These are phyloP conservation scores for Campoletis raptor DNA, from an alignment of 2,888 invertebrate species.

Conservation along the genomic window DNA sequence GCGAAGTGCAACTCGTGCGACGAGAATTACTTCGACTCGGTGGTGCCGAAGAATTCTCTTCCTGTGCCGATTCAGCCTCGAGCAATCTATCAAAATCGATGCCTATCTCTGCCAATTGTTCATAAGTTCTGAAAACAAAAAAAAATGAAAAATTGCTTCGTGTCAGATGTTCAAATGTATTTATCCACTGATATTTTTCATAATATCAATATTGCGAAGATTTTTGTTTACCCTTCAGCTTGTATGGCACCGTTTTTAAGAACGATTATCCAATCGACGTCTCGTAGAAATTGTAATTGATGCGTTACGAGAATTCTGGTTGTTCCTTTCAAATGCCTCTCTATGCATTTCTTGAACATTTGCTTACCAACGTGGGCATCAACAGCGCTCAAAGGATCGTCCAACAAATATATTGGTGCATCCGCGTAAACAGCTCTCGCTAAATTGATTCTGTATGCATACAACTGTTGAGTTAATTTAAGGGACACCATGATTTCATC, in stretches of 20 bases:
- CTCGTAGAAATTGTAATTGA: conserved; percentile 86
- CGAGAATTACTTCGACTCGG: conserved; percentile 79
- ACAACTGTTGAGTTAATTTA: neutral
- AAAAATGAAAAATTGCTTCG: neutral
- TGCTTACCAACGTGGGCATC: conserved; percentile 96
- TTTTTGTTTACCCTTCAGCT: neutral
- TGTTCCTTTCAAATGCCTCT: conserved; percentile 86
- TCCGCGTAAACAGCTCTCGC: conserved; percentile 95
- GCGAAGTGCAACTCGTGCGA: conserved; percentile 80
- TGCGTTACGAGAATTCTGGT: conserved; percentile 87
- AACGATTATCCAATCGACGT: conserved; percentile 82
- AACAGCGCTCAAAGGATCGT: conserved; percentile 96
- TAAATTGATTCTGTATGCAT: conserved; percentile 88
- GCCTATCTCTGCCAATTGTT: conserved; percentile 90
- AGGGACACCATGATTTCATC: too few relatives aligned
- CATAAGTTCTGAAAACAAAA: conserved; percentile 86
- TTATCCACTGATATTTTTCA: neutral
- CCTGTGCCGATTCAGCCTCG: conserved; percentile 81
- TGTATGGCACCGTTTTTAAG: conserved; percentile 80
- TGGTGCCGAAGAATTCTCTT: conserved; percentile 76
- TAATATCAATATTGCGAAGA: neutral
- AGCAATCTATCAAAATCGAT: conserved; percentile 92
- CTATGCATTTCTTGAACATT: conserved; percentile 93
- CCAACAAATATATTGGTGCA: conserved; percentile 94
- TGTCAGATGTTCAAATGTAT: neutral